Percentiles rank a stretch among this genome's conserved stretches.
Conservation (phyloP, 2,113 vertebrate genomes). For the Crotalus helleri region DNA sequence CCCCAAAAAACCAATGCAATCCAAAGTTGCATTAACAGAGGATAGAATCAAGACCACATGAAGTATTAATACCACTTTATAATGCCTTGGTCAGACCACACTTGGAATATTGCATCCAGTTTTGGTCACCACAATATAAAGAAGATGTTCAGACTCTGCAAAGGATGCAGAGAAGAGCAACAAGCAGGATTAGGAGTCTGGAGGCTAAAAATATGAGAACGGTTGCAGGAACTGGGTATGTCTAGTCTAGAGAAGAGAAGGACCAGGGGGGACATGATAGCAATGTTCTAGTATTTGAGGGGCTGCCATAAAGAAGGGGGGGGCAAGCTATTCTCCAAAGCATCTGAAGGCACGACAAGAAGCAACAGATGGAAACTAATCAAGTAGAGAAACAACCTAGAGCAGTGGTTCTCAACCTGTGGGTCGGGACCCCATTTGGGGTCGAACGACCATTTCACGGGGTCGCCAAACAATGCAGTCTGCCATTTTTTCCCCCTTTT, state of each 20-base stretch:
- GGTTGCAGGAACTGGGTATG: too few species aligned
- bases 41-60: too few species aligned
- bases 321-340: neutral
- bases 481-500: too few species aligned
- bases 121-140: neutral
- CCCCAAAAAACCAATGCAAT: neutral
- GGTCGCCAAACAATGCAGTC: too few species aligned
- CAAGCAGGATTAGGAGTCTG: neutral
- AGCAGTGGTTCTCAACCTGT: too few species aligned
- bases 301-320: neutral
- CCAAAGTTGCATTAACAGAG: neutral
- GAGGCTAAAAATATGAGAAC: neutral
- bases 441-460: too few species aligned
- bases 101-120: neutral
- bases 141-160: neutral
- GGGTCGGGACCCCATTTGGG: too few species aligned
- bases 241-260: neutral
- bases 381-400: neutral
- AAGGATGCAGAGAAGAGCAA: neutral
- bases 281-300: neutral
- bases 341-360: fast-evolving
- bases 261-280: neutral
- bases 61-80: too few species aligned
- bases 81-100: too few species aligned
- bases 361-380: neutral